A percentile compares a stretch with the other conserved stretches of the same genome.
These are phyloP conservation scores for Tethea ocularis DNA, from an alignment of 2,888 invertebrate species.

Conservation along the genomic window DNA sequence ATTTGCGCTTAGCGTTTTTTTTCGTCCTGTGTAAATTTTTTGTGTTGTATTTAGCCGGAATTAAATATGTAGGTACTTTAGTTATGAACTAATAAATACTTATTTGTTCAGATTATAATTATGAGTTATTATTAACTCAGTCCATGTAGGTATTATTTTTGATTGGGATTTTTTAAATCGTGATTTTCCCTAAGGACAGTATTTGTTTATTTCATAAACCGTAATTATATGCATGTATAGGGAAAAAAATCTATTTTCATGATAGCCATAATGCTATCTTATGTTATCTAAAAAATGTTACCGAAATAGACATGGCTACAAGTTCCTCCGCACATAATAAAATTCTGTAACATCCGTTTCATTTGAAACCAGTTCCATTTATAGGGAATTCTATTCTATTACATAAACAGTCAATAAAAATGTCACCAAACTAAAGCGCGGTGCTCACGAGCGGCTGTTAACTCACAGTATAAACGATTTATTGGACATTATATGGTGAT, in stretches of 20 bases:
- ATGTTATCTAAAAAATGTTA: neutral
- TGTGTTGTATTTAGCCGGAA: neutral
- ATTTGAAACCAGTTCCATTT: constrained; percentile 30
- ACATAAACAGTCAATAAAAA: constrained; percentile 46
- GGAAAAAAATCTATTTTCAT: neutral
- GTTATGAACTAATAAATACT: constrained; percentile 34
- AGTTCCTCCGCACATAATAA: neutral
- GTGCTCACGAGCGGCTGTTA: constrained; percentile 24
- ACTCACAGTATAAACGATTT: constrained; percentile 34
- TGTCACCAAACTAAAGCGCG: constrained; percentile 37
- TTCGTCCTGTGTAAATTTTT: constrained; percentile 27
- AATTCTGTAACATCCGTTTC: neutral
- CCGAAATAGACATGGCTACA: neutral
- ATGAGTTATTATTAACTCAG: neutral
- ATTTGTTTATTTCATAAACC: no score
- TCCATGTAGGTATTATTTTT: no score
- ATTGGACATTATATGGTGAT: constrained; percentile 22
- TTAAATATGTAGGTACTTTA: constrained; percentile 42
- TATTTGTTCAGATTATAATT: constrained; percentile 22
- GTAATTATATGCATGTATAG: neutral
- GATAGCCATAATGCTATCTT: neutral
- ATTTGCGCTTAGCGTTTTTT: constrained; percentile 77
- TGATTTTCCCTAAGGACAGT: no score
- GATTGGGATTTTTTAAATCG: no score
- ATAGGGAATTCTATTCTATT: constrained; percentile 39